Base-by-base conservation (phyloP, 2,113 vertebrate genomes). In the Climacteris rufus region DNA sequence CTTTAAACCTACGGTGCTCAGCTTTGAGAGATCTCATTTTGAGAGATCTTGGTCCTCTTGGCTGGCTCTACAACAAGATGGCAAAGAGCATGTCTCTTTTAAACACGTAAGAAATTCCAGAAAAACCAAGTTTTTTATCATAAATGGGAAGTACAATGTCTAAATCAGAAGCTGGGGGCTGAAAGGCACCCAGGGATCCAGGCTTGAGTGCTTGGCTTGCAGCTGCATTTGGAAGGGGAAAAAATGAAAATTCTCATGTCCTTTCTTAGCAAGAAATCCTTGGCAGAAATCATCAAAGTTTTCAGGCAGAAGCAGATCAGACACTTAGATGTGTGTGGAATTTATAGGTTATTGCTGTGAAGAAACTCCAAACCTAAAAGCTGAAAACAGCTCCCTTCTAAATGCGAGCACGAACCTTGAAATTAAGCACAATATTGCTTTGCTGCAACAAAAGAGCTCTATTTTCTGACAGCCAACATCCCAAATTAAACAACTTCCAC, bases 401-500 rank as follows among this genome's bases (percentile, higher is more conserved):
- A 91, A 75, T 20, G n/a, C 1, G 0, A 89, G 68, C 80, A 76
- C 3, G 0, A 33, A 90, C 80, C 63, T 94, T 87, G 52, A 91
- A 89, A 93, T 84, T 77, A 85, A 69, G 71, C 30, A 66, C 83
- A 70, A 66, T 77, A 89, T 88, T 83, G 63, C 81, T 80, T 90
- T 47, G 40, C 80, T 49, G 72, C 59, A 45, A 89, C 90, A 64
- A 59, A 93, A 92, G 91, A 80, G n/a, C 85, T 89, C 85, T 90
- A 71, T 94, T 95, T 93, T 96, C 91, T 86, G 85, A 76, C 81
- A 96, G 83, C 90, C 89, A 90, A 71, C 78, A 82, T 76, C 83
- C 74, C 47, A 93, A 84, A 95, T 95, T 90, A 93, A 96, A 95
- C 74, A 96, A 87, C 94, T 94, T 95, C 87, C 93, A 94, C 2